phyloP scores from a whole-genome alignment of 2,888 invertebrate species.

The Drosophila mettleri region DNA sequence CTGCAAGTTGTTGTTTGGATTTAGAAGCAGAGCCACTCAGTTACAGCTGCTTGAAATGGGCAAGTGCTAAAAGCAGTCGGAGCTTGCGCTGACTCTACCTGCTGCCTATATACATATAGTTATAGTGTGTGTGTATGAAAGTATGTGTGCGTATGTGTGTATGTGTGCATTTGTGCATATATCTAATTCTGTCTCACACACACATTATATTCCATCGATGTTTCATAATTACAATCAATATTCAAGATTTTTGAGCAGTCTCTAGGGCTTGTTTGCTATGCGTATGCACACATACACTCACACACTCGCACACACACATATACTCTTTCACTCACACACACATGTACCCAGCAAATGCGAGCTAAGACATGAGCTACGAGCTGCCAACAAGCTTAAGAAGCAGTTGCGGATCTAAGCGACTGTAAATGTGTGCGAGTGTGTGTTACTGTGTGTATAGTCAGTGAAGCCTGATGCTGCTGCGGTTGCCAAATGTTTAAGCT shows the following conservation, averaged over 20 bases:
- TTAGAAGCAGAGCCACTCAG: constrained; percentile 6
- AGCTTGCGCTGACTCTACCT: constrained; percentile 7
- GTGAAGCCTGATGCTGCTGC: constrained; percentile 49
- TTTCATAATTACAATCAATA: constrained; percentile 25
- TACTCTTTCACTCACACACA: neutral
- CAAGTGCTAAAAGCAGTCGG: constrained; percentile 14
- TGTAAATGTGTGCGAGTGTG: constrained; percentile 9
- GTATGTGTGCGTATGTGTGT: neutral
- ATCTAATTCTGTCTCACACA: neutral
- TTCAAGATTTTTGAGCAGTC: constrained; percentile 7
- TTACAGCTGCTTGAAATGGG: neutral
- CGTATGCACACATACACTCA: neutral
- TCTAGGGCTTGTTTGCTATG: neutral
- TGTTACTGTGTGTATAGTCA: constrained; percentile 25
- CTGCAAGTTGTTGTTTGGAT: constrained; percentile 3
- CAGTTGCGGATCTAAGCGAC: constrained; percentile 1
- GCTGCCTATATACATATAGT: constrained; percentile 26
- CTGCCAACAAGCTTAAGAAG: constrained; percentile 14
- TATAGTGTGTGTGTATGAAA: neutral
- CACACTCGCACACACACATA: neutral
- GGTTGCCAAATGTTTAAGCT: constrained; percentile 80
- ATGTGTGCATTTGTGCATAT: neutral
- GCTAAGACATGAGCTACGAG: constrained; percentile 10
- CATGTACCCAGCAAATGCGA: constrained; percentile 6
- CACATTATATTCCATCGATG: constrained; percentile 2